Evolutionary conservation across 2,113 vertebrate species (phyloP).

Genomic region (Lanius ludovicianus): DNA sequence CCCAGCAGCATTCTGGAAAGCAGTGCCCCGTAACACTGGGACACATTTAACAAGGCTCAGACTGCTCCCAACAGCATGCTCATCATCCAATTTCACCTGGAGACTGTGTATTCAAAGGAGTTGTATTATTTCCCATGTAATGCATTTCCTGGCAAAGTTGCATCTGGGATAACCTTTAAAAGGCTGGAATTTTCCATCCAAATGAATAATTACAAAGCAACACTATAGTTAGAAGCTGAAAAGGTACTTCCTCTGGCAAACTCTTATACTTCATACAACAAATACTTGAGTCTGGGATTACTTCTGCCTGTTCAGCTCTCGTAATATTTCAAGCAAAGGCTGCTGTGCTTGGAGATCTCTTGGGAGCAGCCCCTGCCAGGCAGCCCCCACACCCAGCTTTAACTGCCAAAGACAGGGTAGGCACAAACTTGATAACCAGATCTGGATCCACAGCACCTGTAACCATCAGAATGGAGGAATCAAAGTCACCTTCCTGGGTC

Average conservation of each 20-base stretch:
- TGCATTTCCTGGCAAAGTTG: constrained; percentile 10
- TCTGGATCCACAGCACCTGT: not conserved
- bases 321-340: not conserved
- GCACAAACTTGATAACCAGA: not conserved
- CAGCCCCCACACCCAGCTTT: not conserved
- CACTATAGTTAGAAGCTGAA: not conserved
- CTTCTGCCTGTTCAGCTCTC: not conserved
- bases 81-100: not conserved
- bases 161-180: not conserved
- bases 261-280: not conserved
- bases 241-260: constrained; percentile 8
- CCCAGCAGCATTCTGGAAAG: not conserved
- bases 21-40: not conserved
- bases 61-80: not conserved
- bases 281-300: not conserved
- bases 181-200: constrained; percentile 23
- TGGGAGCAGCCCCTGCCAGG: not conserved
- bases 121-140: constrained; percentile 26
- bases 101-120: not conserved
- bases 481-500: not conserved
- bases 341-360: not conserved
- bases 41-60: not conserved
- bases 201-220: constrained; percentile 17
- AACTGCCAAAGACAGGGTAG: not conserved
- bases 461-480: not conserved